Evolutionary conservation across 1,140 invertebrate species (phyloP), one percentile per base, ranked within the genome.

Genomic region (Brevipalpus yothersi): DNA sequence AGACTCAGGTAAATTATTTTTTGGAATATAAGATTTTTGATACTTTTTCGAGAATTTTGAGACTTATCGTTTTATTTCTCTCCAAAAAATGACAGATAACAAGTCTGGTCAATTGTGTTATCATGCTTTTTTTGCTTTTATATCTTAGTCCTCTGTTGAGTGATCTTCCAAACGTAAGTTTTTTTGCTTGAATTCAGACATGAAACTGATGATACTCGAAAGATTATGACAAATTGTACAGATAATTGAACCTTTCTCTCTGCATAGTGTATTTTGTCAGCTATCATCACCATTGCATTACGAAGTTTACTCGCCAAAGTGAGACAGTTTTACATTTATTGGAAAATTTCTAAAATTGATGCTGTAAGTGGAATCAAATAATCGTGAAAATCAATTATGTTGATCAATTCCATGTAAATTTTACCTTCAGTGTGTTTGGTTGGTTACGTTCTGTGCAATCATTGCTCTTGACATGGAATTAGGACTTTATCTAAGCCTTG

Each of bases 401-500:
- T 57, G 2, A n/a, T 9, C 9, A 55, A 55, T 55, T 55, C 4
- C 23, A 19, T 55, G 1, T 39, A 2, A 51, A 51, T 49, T 49
- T 43, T 43, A 15, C n/a, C 10, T 10, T 51, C 70, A 57, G 56
- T 63, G 68, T 53, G 72, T 76, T 43, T 78, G 77, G 77, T 57
- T 76, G 17, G 69, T 77, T 15, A 71, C 75, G 13, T 78, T 74
- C 62, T 23, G 71, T 19, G 67, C 72, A 39, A 75, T 74, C 0
- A 68, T 76, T 11, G 62, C 77, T n/a, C 65, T 76, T 40, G 76
- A 77, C 67, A 74, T 78, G 17, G 74, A 73, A 49, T 67, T 71
- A 49, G 77, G 77, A 5, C 69, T 78, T 47, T 62, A 72, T 21
- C 68, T 74, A 23, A 74, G 75, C 13, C 66, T 78, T 11, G 66